These are phyloP conservation scores for Liasis olivaceus DNA, from an alignment of 2,797 vertebrate genomes.

Conservation along the genomic window DNA sequence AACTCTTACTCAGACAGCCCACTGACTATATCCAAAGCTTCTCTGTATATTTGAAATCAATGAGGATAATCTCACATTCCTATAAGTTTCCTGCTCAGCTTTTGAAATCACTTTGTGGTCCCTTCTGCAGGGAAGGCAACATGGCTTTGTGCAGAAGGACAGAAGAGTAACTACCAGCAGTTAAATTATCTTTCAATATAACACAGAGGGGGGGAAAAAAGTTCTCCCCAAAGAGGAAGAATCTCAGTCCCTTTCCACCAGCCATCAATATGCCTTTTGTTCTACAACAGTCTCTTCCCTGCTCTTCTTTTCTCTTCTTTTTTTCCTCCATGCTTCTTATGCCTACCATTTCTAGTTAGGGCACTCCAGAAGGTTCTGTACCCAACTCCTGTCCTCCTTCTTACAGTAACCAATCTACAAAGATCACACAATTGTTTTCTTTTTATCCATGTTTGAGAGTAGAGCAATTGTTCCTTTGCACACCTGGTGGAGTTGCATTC, in stretches of 20 bases:
- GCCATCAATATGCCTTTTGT: background rate
- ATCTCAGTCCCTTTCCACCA: no score
- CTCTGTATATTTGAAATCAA: background rate
- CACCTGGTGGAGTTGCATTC: no score
- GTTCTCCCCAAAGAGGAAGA: background rate
- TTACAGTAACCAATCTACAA: no score
- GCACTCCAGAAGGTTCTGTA: background rate
- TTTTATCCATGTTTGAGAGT: no score
- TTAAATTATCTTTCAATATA: background rate
- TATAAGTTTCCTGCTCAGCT: background rate
- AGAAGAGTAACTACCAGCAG: background rate
- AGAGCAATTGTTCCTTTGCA: no score
- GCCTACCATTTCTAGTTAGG: no score
- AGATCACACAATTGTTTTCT: no score
- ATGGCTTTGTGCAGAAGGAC: no score
- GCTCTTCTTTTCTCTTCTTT: no score
- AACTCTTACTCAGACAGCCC: background rate
- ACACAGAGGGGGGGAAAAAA: background rate
- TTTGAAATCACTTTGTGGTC: background rate
- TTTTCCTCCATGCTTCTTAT: background rate
- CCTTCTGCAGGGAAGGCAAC: background rate
- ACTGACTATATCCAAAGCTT: background rate
- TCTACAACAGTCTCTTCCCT: background rate
- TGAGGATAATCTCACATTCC: background rate
- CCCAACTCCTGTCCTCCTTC: no score